phyloP scores from a whole-genome alignment of 2,888 invertebrate species.

The Hirtodrosophila trivittata region DNA sequence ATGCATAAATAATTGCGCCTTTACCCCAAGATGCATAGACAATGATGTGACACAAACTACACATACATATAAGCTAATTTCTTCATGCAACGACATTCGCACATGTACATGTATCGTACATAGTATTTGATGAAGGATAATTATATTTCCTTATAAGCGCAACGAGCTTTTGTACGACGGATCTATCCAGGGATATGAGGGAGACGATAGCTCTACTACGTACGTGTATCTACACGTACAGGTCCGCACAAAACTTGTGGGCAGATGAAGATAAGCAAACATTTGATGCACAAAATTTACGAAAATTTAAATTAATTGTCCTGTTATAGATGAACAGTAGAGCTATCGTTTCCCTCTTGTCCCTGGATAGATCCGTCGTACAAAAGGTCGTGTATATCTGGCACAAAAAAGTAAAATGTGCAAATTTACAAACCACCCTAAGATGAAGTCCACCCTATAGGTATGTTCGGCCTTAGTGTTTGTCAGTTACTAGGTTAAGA shows the following conservation, averaged over 20 bases:
- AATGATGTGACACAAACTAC: not conserved
- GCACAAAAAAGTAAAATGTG: no score
- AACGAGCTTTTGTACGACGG: constrained; percentile 37
- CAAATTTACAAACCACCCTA: no score
- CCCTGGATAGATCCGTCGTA: constrained; percentile 14
- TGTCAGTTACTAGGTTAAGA: not conserved
- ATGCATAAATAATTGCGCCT: constrained; percentile 63
- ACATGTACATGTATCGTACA: not conserved
- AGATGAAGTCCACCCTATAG: not conserved
- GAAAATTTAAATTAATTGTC: constrained; percentile 61
- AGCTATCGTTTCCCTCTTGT: constrained; percentile 6
- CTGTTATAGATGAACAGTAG: constrained; percentile 7
- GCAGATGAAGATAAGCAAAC: no score
- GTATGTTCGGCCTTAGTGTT: not conserved
- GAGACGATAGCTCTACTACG: not conserved
- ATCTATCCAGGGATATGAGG: constrained; percentile 12
- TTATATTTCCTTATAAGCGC: no score
- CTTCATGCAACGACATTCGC: not conserved
- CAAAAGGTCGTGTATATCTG: constrained; percentile 49
- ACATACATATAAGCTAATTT: not conserved
- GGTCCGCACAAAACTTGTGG: no score
- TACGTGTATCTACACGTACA: constrained; percentile 3
- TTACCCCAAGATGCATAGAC: constrained; percentile 27
- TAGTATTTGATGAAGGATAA: constrained; percentile 33
- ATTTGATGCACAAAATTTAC: constrained; percentile 29